These are phyloP conservation scores for Mareca penelope DNA, from an alignment of 2,797 vertebrate species.

Conservation along the genomic window DNA sequence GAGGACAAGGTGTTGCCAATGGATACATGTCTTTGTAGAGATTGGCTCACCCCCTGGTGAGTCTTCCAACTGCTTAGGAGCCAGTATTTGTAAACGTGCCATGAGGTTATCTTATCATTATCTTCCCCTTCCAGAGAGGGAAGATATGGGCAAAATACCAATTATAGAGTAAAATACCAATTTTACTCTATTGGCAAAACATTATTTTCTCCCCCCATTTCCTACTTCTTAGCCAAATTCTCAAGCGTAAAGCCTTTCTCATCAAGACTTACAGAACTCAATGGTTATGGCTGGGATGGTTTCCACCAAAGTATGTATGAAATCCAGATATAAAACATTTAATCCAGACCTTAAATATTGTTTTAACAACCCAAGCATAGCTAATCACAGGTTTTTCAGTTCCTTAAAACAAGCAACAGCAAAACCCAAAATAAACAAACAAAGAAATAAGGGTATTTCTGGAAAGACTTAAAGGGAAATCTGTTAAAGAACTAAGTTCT, in stretches of 20 bases:
- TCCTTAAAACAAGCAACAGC: conserved; percentile 66
- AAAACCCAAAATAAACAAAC: conserved; percentile 53
- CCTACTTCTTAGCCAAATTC: background rate
- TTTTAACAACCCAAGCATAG: conserved; percentile 54
- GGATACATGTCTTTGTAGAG: background rate
- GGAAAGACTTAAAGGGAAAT: conserved; percentile 37
- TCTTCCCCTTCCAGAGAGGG: background rate
- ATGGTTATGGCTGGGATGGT: background rate
- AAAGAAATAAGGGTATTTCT: conserved; percentile 59
- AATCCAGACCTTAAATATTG: conserved; percentile 62
- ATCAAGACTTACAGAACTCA: background rate
- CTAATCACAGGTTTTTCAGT: conserved; percentile 39
- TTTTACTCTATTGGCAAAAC: background rate
- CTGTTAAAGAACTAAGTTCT: conserved; percentile 26
- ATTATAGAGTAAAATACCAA: no score
- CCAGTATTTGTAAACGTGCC: background rate
- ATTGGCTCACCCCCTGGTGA: background rate
- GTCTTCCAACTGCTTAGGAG: background rate
- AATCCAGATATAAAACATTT: background rate
- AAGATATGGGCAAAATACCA: no score
- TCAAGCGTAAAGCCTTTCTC: background rate
- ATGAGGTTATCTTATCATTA: background rate
- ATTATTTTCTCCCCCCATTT: background rate
- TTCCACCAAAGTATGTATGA: background rate
- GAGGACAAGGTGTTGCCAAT: background rate